Evolutionary conservation across 2,888 invertebrate genomes (phyloP).

Genomic region (Dexiosoma caninum): DNA sequence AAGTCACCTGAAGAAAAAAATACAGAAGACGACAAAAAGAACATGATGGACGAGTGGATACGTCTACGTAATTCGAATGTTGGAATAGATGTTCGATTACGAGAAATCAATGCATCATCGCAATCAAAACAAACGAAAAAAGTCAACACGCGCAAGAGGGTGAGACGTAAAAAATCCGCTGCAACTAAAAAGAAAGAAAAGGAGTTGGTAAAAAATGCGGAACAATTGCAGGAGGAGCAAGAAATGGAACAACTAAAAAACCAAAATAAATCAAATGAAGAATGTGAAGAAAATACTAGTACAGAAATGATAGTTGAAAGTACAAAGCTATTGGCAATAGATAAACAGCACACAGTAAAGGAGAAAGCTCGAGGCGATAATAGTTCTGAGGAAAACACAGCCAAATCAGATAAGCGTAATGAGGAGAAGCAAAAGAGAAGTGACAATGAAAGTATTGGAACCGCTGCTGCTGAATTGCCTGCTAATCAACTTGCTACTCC

Average conservation of each 20-base stretch:
- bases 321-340: constrained; percentile 1
- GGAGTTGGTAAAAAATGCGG: constrained; percentile 46
- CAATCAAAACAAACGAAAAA: constrained; percentile 45
- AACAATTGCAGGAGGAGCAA: constrained; percentile 33
- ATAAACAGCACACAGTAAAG: not conserved
- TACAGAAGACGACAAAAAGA: not conserved
- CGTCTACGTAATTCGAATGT: constrained; percentile 66
- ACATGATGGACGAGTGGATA: constrained; percentile 71
- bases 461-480: not conserved
- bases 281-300: constrained; percentile 20
- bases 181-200: constrained; percentile 58
- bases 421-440: not conserved
- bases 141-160: constrained; percentile 57
- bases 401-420: not conserved
- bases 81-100: constrained; percentile 74
- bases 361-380: constrained; percentile 6
- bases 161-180: constrained; percentile 60
- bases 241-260: not conserved
- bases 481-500: not conserved
- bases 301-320: not conserved
- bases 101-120: constrained; percentile 70
- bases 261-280: not conserved
- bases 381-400: not conserved
- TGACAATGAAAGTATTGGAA: not conserved
- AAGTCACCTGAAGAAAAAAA: not conserved